phyloP scores from a whole-genome alignment of 2,113 vertebrate genomes.

The Saguinus midas region DNA sequence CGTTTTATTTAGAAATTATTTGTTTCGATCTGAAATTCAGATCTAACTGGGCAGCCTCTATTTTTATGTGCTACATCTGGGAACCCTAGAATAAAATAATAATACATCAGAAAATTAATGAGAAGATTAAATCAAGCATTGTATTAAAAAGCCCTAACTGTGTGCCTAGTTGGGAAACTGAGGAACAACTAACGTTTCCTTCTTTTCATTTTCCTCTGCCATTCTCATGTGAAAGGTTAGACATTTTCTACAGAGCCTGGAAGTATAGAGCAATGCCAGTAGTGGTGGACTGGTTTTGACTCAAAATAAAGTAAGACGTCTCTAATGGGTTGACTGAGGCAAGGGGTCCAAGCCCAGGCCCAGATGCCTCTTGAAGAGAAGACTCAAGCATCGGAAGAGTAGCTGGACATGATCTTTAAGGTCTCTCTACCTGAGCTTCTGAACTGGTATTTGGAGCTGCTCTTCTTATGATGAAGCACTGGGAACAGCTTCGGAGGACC shows the following conservation, averaged over 20 bases:
- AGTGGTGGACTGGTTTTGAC: background rate
- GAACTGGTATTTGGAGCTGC: background rate
- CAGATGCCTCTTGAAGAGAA: background rate
- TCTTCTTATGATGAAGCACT: background rate
- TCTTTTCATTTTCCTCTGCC: background rate
- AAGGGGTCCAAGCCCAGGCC: background rate
- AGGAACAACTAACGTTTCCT: background rate
- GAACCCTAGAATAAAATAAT: background rate
- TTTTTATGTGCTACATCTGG: background rate
- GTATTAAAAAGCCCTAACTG: background rate
- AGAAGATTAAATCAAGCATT: background rate
- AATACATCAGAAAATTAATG: background rate
- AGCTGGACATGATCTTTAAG: background rate
- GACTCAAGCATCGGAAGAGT: background rate
- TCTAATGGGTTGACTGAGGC: background rate
- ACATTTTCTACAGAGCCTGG: background rate
- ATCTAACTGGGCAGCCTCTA: background rate
- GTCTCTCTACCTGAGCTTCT: background rate
- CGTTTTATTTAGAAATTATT: background rate
- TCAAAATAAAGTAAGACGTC: background rate
- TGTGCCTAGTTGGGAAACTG: background rate
- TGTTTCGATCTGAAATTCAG: constrained; percentile 34
- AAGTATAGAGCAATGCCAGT: background rate
- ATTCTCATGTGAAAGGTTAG: background rate
- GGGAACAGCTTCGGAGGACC: background rate